phyloP scores from a whole-genome alignment of 2,888 invertebrate genomes.

The Teinopalpus imperialis region DNA sequence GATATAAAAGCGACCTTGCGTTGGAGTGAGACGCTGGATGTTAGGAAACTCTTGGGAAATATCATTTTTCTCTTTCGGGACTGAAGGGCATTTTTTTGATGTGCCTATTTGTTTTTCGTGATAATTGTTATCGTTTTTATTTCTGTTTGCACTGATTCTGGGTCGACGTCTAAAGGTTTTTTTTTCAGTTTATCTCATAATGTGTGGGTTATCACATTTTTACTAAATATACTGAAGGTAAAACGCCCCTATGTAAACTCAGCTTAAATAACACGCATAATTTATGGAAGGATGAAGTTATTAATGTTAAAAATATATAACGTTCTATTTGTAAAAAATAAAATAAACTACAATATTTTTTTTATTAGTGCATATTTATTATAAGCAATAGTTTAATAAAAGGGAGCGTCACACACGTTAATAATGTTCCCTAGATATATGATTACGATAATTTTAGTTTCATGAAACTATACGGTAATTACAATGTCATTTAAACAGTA shows the following conservation, averaged over 20 bases:
- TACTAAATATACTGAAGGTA: background rate
- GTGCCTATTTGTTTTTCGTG: slow-evolving; percentile 54
- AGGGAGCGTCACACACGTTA: too few relatives aligned
- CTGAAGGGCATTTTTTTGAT: slow-evolving; percentile 73
- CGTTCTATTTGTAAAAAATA: too few relatives aligned
- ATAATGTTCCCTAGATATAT: too few relatives aligned
- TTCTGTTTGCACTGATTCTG: slow-evolving; percentile 57
- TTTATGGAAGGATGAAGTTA: too few relatives aligned
- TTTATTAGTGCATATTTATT: too few relatives aligned
- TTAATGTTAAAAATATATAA: too few relatives aligned
- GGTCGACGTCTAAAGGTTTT: slow-evolving; percentile 59
- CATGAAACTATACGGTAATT: too few relatives aligned
- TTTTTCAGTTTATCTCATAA: slow-evolving; percentile 28
- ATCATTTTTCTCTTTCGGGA: slow-evolving; percentile 75
- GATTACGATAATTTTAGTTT: too few relatives aligned
- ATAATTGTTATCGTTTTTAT: slow-evolving; percentile 44
- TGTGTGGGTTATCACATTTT: background rate
- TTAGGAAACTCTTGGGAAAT: slow-evolving; percentile 80
- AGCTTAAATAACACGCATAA: background rate
- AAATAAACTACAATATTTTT: too few relatives aligned
- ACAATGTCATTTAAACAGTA: too few relatives aligned
- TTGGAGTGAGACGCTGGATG: slow-evolving; percentile 60
- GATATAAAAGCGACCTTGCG: slow-evolving; percentile 60
- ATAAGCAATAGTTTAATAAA: too few relatives aligned
- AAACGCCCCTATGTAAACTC: background rate